Evolutionary conservation across 2,888 invertebrate genomes (phyloP).

Genomic region (Chouioia cunea): DNA sequence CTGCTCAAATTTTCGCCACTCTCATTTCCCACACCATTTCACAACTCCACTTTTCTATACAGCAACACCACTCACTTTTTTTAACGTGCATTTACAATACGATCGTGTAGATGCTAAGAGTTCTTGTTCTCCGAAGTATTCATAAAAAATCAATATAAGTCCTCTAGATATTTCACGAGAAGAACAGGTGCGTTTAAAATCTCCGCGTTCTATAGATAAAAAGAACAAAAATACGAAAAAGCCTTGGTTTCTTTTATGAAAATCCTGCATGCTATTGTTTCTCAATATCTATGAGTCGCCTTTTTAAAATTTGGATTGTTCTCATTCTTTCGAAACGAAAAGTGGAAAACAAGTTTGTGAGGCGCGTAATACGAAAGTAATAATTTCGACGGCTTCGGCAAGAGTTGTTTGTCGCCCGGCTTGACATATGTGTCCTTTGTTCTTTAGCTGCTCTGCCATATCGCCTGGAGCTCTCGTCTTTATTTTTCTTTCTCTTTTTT

Average conservation of each 20-base stretch:
- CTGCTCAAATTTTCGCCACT: conserved; percentile 3
- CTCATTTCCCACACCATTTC: not conserved
- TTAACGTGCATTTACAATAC: not conserved
- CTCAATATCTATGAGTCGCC: not conserved
- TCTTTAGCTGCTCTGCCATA: too few relatives aligned
- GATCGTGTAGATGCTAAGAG: not conserved
- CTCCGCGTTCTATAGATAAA: not conserved
- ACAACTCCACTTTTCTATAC: not conserved
- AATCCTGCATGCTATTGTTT: conserved; percentile 39
- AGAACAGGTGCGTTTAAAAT: too few relatives aligned
- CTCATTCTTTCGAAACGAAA: not conserved
- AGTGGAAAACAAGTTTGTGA: conserved; percentile 10
- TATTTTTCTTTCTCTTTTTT: too few relatives aligned
- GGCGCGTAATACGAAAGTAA: conserved; percentile 31
- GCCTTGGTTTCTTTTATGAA: conserved; percentile 34
- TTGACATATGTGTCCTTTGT: too few relatives aligned
- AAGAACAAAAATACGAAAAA: conserved; percentile 2
- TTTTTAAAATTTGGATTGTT: not conserved
- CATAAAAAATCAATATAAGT: conserved; percentile 27
- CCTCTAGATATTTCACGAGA: conserved; percentile 4
- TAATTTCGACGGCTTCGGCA: not conserved
- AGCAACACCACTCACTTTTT: not conserved
- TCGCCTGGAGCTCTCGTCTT: too few relatives aligned
- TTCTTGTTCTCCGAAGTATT: conserved; percentile 12
- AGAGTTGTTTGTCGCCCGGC: too few relatives aligned